Base-by-base conservation (phyloP, 2,797 vertebrate species). In the Myripristis jacobus region DNA sequence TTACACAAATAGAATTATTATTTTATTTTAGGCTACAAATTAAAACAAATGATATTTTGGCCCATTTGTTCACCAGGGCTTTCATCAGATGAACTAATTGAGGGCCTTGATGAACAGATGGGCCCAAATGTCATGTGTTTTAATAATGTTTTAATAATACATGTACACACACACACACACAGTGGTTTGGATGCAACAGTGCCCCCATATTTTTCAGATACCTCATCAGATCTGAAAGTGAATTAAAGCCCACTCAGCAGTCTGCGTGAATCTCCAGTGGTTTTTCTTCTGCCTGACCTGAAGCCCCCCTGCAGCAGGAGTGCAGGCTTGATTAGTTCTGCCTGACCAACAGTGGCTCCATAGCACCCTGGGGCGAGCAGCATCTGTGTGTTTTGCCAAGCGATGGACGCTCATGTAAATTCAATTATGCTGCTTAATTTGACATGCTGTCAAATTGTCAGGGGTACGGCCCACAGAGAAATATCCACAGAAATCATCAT, bases 361-460 rank as follows among this genome's bases (percentile, higher is more conserved):
- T 8, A 31, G 51, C 59, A 65, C 67, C 76, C 52, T 1, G 43
- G 68, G 80, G 70, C 70, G 24, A 63, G 80, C 68, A 77, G 73
- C 83, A 83, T 85, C 87, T 84, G 79, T 81, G 66, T 65, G 67
- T 75, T 77, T 81, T 36, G 60, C 74, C 62, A 51, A 85, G 79
- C 41, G 1, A 44, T 24, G 55, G 12, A 48, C 63, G 62, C 63
- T 81, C 56, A 11, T 25, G 54, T 38, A 88, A 71, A 91, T 81
- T 83, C 13, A 86, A 72, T 90, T 81, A 75, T 44, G 34, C 71
- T 72, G 77, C 83, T 80, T 88, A 81, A 86, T 91, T 87, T 91
- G 82, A 73, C 70, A 18, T 13, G 34, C 50, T 80, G 80, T 86
- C 61, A 69, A 79, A 74, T 66, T 66, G 71, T 87, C 77, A 68